Base-by-base conservation (phyloP, 2,888 invertebrate species). In the Polyommatus iphigenia region DNA sequence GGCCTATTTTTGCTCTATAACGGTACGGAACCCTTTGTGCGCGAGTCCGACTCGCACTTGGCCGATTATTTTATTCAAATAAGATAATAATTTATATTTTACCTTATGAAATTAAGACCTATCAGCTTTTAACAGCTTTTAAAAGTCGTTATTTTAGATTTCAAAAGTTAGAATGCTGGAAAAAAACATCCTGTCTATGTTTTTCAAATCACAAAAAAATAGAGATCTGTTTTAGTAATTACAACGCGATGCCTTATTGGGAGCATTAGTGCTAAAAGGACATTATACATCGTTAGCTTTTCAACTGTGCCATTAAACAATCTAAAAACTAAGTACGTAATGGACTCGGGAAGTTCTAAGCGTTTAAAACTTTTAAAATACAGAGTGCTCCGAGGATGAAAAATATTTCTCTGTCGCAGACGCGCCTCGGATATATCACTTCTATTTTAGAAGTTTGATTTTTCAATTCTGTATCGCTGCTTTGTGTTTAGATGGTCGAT, bases 321-420 rank as follows among this genome's bases (percentile, higher is more conserved):
- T 67, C 29, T 67, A 67, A 67, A 67, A 67, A 29, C 67, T 67
- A 67, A 67, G 67, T 67, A 32, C 67, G 67, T 67, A 67, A 67
- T 67, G 67, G 67, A 67, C 29, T 67, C 67, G 29, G 18, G 29
- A 67, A 67, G 15, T 67, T 67, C 15, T 32, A 32, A 67, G 67
- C 67, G 67, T 67, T 67, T 67, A 67, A 67, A 67, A 67, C 67
- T 67, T 67, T 67, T 32, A 18, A 29, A 62, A 29, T 32, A 67
- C 67, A 32, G 67, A 29, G 67, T 67, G 67, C 67, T 29, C 6
- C 15, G 62, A n/a, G 62, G 67, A 67, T 67, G 67, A 29, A 67
- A 67, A 67, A 67, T 67, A 67, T 67, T 67, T 67, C 67, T 18
- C 29, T 67, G 67, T 67, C 67, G 15, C 67, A 32, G 15, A 1